Base-by-base conservation (phyloP, 2,113 vertebrate genomes). In the Macaca nemestrina region DNA sequence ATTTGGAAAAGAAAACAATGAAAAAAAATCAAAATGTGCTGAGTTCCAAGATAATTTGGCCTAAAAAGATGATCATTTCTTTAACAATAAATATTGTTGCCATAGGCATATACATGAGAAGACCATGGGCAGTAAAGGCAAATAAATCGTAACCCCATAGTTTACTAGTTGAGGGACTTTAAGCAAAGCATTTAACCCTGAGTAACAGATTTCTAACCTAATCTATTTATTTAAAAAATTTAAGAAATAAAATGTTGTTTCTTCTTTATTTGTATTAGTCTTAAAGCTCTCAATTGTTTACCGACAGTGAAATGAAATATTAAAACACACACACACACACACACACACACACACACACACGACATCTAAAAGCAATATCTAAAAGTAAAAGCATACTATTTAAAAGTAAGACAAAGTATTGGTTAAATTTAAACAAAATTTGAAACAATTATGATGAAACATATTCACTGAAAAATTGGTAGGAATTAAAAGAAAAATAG, bases 21-120 rank as follows among this genome's bases (percentile, higher is more conserved):
- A 92, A 68, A 94, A 78, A 78, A 10, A 78, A 80, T 88, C 12
- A 87, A 92, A 98, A 80, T 83, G 30, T 59, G 2, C 5, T 88
- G 67, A 70, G 5, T 43, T 93, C 25, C 52, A 81, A n/a, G 45
- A 75, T 92, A 35, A 67, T 25, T 82, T 78, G 6, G 3, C 70
- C 84, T 93, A 78, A 80, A 52, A 85, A 97, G 18, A 84, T 90
- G 18, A 93, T 79, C 59, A 45, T 27, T 11, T 61, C 52, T 70
- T 97, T 38, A 94, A 59, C 13, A 92, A 78, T 17, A 57, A 52
- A 81, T 80, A n/a, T 3, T 20, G 12, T 73, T 73, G 25, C 18
- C 2, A 55, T 50, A 4, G 32, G 59, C 88, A 78, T 59, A 48
- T 61, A 40, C 59, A 76, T 67, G 7, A 40, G 38, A 80, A 48